phyloP scores from a whole-genome alignment of 2,888 invertebrate genomes.

The Drymonia ruficornis region DNA sequence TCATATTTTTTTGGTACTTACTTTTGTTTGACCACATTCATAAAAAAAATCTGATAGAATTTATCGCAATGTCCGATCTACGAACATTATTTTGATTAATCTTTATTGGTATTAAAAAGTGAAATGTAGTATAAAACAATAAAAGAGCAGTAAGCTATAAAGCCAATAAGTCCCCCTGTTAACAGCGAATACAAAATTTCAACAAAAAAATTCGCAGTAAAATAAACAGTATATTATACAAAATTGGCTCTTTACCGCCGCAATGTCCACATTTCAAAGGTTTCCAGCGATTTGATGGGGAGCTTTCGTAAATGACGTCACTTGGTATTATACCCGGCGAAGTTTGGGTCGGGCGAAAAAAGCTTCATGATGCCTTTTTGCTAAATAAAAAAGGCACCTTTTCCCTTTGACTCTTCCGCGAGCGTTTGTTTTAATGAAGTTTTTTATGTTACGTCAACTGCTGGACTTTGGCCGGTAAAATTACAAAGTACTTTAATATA shows the following conservation, averaged over 20 bases:
- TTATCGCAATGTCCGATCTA: too few relatives aligned
- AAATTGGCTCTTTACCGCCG: conserved; percentile 24
- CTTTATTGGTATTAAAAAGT: background rate
- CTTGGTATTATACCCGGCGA: conserved; percentile 8
- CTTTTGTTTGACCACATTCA: too few relatives aligned
- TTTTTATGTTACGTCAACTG: conserved; percentile 7
- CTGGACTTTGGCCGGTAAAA: background rate
- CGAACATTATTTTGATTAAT: too few relatives aligned
- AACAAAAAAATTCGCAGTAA: background rate
- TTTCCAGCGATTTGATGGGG: conserved; percentile 23
- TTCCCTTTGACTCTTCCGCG: conserved; percentile 10
- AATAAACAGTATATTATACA: conserved; percentile 21
- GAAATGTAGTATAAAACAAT: background rate
- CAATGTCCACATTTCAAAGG: conserved; percentile 32
- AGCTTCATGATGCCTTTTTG: conserved; percentile 28
- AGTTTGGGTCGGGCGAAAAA: conserved; percentile 19
- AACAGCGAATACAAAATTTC: background rate
- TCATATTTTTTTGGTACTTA: too few relatives aligned
- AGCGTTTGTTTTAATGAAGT: conserved; percentile 21
- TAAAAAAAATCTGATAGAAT: too few relatives aligned
- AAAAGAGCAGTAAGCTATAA: background rate
- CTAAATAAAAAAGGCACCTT: conserved; percentile 21
- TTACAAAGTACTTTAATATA: background rate
- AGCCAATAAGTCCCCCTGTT: background rate
- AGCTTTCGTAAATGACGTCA: conserved; percentile 27